These are phyloP conservation scores for Mongoloraphidia duomilia DNA, from an alignment of 2,888 invertebrate genomes.

Conservation along the genomic window DNA sequence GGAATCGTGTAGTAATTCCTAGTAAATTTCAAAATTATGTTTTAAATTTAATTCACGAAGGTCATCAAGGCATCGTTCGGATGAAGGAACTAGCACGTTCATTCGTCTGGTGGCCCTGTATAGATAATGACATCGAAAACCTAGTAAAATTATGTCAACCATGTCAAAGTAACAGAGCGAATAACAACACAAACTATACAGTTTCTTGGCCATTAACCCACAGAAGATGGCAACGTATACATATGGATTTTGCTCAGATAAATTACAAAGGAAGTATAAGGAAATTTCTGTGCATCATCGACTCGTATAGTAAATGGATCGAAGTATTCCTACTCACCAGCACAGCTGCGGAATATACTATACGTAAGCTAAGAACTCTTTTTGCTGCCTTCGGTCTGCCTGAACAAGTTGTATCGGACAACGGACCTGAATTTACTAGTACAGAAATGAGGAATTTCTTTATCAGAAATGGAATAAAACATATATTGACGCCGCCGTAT, in stretches of 20 bases:
- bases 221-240: neutral
- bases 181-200: neutral
- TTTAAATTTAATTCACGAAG: too few relatives aligned
- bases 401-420: neutral
- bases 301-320: neutral
- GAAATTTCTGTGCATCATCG: neutral
- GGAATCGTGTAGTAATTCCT: too few relatives aligned
- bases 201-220: neutral
- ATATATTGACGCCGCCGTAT: too few relatives aligned
- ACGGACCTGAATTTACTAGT: slow-evolving; percentile 4
- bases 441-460: too few relatives aligned
- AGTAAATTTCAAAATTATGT: too few relatives aligned
- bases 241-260: neutral
- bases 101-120: neutral
- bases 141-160: neutral
- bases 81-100: neutral
- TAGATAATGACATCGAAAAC: neutral
- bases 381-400: neutral
- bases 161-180: neutral
- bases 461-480: too few relatives aligned
- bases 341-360: neutral
- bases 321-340: neutral
- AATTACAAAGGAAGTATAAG: too few relatives aligned
- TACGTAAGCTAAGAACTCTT: neutral
- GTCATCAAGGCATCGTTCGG: neutral